phyloP scores from a whole-genome alignment of 1,140 invertebrate genomes.

The Parapsyche elsis region DNA sequence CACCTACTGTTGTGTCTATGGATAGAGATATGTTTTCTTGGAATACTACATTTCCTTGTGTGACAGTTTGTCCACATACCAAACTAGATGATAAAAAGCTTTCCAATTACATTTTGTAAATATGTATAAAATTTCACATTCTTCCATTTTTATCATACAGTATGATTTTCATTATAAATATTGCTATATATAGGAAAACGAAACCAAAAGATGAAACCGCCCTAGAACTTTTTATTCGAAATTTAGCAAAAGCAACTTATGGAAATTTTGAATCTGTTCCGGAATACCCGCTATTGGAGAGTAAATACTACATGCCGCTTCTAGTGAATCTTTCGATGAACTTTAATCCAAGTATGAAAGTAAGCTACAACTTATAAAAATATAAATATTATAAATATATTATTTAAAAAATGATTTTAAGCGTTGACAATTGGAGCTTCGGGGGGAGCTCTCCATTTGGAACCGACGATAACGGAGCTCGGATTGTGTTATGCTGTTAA shows the following conservation, averaged over 20 bases:
- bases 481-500: constrained; percentile 76
- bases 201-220: constrained; percentile 65
- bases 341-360: constrained; percentile 66
- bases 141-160: not conserved
- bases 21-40: constrained; percentile 77
- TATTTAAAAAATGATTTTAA: constrained; percentile 22
- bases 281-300: constrained; percentile 64
- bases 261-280: constrained; percentile 69
- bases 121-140: constrained; percentile 13
- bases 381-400: not conserved
- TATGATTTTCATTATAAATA: not conserved
- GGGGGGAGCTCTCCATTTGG: constrained; percentile 64
- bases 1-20: constrained; percentile 75
- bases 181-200: constrained; percentile 57
- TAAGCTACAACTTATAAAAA: not conserved
- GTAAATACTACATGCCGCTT: constrained; percentile 68
- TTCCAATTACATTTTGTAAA: constrained; percentile 65
- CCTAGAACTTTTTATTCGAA: constrained; percentile 67
- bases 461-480: constrained; percentile 72
- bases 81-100: constrained; percentile 67
- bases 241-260: constrained; percentile 69
- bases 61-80: constrained; percentile 68
- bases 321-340: constrained; percentile 67
- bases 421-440: constrained; percentile 68
- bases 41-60: constrained; percentile 76